These are phyloP conservation scores for Micrastur ruficollis DNA, from an alignment of 2,797 vertebrate genomes.

Conservation along the genomic window DNA sequence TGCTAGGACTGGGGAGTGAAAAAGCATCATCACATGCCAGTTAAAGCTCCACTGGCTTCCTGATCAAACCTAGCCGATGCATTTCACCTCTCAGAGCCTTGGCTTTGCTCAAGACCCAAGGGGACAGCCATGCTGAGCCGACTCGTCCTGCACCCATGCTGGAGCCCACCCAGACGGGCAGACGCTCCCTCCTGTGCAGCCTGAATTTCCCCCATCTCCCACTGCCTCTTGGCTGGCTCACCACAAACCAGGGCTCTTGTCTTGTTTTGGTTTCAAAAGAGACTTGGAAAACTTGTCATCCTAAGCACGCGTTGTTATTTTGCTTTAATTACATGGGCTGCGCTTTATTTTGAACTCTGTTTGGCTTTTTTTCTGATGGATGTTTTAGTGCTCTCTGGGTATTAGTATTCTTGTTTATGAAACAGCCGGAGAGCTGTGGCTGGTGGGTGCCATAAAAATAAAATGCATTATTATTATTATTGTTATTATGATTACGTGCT, in stretches of 20 bases:
- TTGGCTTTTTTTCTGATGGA: background rate
- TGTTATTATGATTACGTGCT: constrained; percentile 19
- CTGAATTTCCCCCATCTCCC: background rate
- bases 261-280: background rate
- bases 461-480: constrained; percentile 18
- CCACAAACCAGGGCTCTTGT: background rate
- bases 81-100: background rate
- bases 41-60: background rate
- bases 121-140: accelerated
- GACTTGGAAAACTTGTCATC: background rate
- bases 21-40: background rate
- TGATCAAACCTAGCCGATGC: background rate
- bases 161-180: background rate
- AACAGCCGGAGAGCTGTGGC: background rate
- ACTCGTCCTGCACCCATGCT: background rate
- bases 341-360: background rate
- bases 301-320: background rate
- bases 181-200: background rate
- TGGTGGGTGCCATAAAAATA: constrained; percentile 38
- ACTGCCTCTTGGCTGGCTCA: background rate
- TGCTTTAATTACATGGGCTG: background rate
- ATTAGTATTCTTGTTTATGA: constrained; percentile 13
- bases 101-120: background rate
- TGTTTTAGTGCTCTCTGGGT: constrained; percentile 35
- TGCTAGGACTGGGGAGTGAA: background rate